Percentiles rank a stretch among this genome's conserved stretches.
Conservation (phyloP, 2,888 invertebrate genomes). For the Frankliniella intonsa region DNA sequence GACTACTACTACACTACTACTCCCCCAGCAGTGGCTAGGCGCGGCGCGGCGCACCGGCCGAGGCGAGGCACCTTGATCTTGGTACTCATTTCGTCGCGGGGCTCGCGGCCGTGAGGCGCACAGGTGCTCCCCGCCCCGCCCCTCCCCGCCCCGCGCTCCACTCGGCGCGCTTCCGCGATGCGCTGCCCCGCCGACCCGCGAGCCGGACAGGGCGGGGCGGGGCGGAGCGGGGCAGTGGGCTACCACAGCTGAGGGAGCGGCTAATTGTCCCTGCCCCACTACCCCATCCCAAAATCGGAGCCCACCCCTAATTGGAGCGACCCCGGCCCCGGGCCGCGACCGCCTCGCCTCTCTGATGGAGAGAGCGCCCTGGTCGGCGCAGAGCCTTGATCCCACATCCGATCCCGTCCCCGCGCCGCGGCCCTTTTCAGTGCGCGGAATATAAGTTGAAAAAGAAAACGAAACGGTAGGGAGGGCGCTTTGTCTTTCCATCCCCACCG, state of each 20-base stretch:
- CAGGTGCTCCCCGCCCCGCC: not conserved
- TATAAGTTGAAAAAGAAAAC: too few relatives aligned
- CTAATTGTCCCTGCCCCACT: too few relatives aligned
- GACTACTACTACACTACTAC: not conserved
- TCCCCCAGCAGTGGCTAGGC: not conserved
- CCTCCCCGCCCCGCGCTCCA: not conserved
- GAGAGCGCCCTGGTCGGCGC: too few relatives aligned
- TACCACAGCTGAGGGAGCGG: not conserved
- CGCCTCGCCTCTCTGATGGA: too few relatives aligned
- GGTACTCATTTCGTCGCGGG: conserved; percentile 18
- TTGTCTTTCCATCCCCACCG: too few relatives aligned
- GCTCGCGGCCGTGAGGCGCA: not conserved
- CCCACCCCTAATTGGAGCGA: too few relatives aligned
- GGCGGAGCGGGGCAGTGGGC: not conserved
- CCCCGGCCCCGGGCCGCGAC: too few relatives aligned
- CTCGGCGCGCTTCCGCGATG: not conserved
- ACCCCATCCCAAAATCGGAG: too few relatives aligned
- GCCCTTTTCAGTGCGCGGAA: too few relatives aligned
- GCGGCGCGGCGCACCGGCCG: not conserved
- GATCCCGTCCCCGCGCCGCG: too few relatives aligned
- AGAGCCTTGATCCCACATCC: too few relatives aligned
- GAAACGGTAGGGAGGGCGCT: too few relatives aligned
- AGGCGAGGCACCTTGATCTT: conserved; percentile 18
- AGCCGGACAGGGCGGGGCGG: not conserved
- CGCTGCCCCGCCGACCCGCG: not conserved